A percentile compares a stretch with the other conserved stretches of the same genome.
Evolutionary conservation across 2,797 vertebrate species (phyloP).

Genomic region (Podarcis lilfordi): DNA sequence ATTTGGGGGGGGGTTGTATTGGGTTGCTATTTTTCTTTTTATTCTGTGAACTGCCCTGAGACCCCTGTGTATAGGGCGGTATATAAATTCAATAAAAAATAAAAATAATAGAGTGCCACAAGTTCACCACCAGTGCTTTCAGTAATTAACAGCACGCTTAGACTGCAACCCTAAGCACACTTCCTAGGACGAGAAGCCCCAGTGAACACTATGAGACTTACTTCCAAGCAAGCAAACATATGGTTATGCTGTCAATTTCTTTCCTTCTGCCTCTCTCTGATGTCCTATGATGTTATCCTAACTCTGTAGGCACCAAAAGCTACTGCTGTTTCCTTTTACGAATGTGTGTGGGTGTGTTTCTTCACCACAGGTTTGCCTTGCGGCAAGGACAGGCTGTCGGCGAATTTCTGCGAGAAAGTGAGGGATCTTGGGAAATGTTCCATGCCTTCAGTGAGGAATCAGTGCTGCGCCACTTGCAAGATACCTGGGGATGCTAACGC

Average conservation of each 20-base stretch:
- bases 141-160: neutral
- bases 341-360: neutral
- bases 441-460: slow-evolving; percentile 65
- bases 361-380: slow-evolving; percentile 70
- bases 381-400: slow-evolving; percentile 77
- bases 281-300: neutral
- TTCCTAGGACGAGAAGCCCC: neutral
- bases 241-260: neutral
- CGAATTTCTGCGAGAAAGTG: slow-evolving; percentile 79
- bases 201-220: neutral
- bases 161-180: neutral
- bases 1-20: no score
- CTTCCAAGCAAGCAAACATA: neutral
- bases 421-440: slow-evolving; percentile 77
- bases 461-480: slow-evolving; percentile 78
- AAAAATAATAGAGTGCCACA: no score
- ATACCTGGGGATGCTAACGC: slow-evolving; percentile 32
- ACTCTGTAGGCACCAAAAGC: neutral
- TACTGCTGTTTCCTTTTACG: slow-evolving; percentile 27
- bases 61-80: no score
- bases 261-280: neutral
- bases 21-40: no score
- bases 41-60: no score
- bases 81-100: no score
- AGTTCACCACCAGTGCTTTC: no score